phyloP scores from a whole-genome alignment of 2,888 invertebrate genomes.

The Philonicus albiceps region DNA sequence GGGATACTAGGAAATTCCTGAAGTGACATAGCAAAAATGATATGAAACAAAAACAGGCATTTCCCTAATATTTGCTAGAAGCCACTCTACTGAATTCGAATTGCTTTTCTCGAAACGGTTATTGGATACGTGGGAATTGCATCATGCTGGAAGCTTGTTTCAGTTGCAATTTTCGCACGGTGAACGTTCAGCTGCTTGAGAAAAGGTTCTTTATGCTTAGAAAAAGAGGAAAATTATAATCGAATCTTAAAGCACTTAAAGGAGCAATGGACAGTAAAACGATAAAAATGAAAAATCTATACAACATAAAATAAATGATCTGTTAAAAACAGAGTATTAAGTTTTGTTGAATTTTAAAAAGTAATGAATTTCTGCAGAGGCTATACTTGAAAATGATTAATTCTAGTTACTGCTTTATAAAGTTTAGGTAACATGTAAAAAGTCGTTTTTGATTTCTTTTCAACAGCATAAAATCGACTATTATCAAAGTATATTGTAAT shows the following conservation, averaged over 20 bases:
- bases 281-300: background rate
- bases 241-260: background rate
- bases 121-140: background rate
- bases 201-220: background rate
- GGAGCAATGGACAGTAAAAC: background rate
- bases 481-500: no score
- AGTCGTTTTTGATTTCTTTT: no score
- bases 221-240: background rate
- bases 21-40: background rate
- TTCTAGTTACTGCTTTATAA: no score
- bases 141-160: background rate
- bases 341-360: background rate
- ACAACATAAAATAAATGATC: background rate
- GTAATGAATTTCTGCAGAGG: background rate
- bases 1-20: background rate
- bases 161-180: background rate
- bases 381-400: no score
- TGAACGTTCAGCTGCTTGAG: background rate
- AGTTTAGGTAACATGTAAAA: no score
- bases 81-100: background rate
- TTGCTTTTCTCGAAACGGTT: background rate
- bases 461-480: no score
- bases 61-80: background rate
- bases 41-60: background rate
- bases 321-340: background rate